phyloP scores from a whole-genome alignment of 2,797 vertebrate species.

The Streptopelia turtur region DNA sequence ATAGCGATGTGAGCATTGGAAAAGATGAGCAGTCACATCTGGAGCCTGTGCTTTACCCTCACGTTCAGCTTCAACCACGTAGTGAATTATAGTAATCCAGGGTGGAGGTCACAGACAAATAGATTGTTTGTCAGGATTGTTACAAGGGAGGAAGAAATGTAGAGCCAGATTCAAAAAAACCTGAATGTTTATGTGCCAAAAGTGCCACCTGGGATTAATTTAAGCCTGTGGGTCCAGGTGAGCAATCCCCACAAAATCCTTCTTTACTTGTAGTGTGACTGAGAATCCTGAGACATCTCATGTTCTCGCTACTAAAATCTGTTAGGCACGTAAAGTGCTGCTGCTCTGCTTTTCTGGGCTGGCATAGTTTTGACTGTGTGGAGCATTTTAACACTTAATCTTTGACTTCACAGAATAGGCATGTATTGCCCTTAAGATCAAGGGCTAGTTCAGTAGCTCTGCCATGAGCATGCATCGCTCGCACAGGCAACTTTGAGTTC shows the following conservation, averaged over 20 bases:
- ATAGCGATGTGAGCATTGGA: neutral
- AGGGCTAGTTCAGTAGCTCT: neutral
- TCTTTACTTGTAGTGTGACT: neutral
- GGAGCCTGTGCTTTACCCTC: neutral
- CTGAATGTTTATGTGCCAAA: neutral
- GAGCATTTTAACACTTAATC: neutral
- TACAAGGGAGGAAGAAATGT: neutral
- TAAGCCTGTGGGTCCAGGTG: neutral
- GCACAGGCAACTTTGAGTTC: neutral
- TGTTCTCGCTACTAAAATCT: neutral
- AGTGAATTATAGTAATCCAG: constrained; percentile 3
- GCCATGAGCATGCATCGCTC: neutral
- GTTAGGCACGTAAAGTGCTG: neutral
- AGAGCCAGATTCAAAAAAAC: neutral
- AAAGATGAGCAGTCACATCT: constrained; percentile 56
- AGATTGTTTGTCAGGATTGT: constrained; percentile 7
- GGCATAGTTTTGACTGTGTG: neutral
- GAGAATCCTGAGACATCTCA: neutral
- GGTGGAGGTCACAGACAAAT: constrained; percentile 22
- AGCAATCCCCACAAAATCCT: neutral
- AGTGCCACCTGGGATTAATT: constrained; percentile 32
- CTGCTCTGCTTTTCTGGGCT: neutral
- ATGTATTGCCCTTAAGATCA: neutral
- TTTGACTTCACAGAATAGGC: neutral
- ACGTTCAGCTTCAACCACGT: neutral